A percentile compares a stretch with the other conserved stretches of the same genome.
Evolutionary conservation across 2,797 vertebrate genomes (phyloP).

Genomic region (Eulemur coronatus): DNA sequence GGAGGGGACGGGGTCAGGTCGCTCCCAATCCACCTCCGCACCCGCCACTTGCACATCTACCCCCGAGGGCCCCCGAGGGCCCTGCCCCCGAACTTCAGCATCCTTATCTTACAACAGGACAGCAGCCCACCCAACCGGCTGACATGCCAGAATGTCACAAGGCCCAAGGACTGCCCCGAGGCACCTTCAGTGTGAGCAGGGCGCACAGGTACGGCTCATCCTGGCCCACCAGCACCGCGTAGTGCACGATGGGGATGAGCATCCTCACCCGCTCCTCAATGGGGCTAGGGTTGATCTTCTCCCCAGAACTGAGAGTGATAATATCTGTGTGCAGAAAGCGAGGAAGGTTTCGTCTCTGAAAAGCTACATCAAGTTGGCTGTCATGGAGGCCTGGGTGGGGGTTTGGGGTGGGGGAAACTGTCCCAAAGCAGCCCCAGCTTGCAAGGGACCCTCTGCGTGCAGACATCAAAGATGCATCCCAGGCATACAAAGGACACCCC

Average conservation of each 20-base stretch:
- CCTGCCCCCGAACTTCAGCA: neutral
- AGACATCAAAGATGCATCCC: neutral
- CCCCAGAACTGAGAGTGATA: constrained; percentile 92
- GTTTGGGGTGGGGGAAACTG: neutral
- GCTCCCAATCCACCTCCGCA: fast-evolving
- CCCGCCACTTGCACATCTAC: fast-evolving
- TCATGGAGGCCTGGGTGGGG: fast-evolving
- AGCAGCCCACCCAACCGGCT: neutral
- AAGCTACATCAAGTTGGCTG: fast-evolving
- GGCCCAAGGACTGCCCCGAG: neutral
- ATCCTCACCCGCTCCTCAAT: constrained; percentile 92
- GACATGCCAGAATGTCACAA: fast-evolving
- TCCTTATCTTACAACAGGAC: neutral
- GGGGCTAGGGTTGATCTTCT: constrained; percentile 91
- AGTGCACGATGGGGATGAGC: constrained; percentile 89
- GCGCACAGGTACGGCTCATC: constrained; percentile 93
- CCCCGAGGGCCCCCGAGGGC: no score
- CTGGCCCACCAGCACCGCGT: constrained; percentile 94
- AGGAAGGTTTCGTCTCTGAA: neutral
- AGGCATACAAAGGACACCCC: fast-evolving
- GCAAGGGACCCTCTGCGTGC: no score
- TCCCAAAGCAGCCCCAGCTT: neutral
- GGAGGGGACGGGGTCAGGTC: neutral
- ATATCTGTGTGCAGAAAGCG: constrained; percentile 86
- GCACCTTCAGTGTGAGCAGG: constrained; percentile 94